Base-by-base conservation (phyloP, 2,888 invertebrate species). In the Hirtodrosophila histrioides region DNA sequence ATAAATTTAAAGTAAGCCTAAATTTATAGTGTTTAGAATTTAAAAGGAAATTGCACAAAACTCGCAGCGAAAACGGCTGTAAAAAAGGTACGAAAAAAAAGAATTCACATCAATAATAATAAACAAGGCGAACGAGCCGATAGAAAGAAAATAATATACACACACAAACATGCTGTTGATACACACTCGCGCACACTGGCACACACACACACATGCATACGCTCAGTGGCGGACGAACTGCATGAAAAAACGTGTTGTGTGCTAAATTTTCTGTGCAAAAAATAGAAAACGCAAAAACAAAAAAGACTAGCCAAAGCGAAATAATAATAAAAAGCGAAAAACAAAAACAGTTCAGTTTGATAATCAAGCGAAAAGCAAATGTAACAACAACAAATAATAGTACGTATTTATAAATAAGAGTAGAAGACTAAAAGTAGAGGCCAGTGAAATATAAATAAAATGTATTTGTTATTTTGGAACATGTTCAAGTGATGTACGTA, bases 211-310 rank as follows among this genome's bases (percentile, higher is more conserved):
- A 70, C 45, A 48, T 44, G 35, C 41, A 45, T 41, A 43, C 46
- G 57, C 56, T 61, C 53, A 73, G 77, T 72, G 65, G 54, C 68
- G 53, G 71, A 61, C 77, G 73, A 75, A 77, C 77, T 72, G 78
- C 74, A 69, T 60, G 71, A 83, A 87, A 84, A 87, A 88, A 88
- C 89, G 87, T 88, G 87, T 88, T 88, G 88, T 87, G 88, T 83
- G 80, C 83, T 76, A 75, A 83, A 83, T 83, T 80, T 84, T 74
- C 72, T 64, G 73, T 76, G 80, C 86, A 83, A 86, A 81, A 82
- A 86, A 83, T 83, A 73, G 66, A 76, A 69, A 69, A 71, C 64
- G 71, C 68, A 79, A 69, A 66, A 78, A 75, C 81, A 77, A 79
- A 68, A 51, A 63, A 55, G 55, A 54, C 17, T 54, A 61, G 56